Evolutionary conservation across 2,888 invertebrate genomes (phyloP), one percentile per base, ranked within the genome.

Genomic region (Synergus umbraculus): DNA sequence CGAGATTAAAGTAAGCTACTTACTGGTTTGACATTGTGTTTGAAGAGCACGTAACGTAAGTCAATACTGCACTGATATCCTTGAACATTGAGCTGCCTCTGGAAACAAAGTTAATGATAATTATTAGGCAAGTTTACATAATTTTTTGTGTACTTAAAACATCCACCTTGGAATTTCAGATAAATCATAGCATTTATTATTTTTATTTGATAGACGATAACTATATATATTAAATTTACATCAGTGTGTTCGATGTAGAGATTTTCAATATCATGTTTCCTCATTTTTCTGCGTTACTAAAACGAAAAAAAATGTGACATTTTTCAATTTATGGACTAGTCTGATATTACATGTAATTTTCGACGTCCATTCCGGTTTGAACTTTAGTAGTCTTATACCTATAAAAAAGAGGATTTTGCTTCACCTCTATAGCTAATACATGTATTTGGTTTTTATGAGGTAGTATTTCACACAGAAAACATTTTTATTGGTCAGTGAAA

Each of bases 21-120:
- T 93, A 97, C 97, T 94, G 96, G 95, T 93, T 97, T 96, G 93
- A 97, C 96, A 93, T 97, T 96, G 94, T 97, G 97, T 93, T 96
- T 96, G 93, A 97, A 96, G 89, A 97, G 95, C 91, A 97, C 97
- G 93, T 95, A 97, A 92, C 96, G 96, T 89, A 97, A 94, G 93
- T 97, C 97, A 86, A 95, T 94, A 86, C 97, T 97, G 93, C 97
- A 96, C 93, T 97, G 95, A 93, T 96, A 97, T 88, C 96, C 96
- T 91, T 96, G 96, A 88, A 97, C 97, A 93, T 97, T 97, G 89
- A 97, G 94, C 93, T 97, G 97, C 92, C 97, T 95, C 96, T 96
- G 95, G 86, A 93, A 94, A 91, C 76, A 85, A 60, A 82, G 78
- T 37, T 10, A 41, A 37, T 12, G 29, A 54, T 37, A n/a, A 54